A percentile compares a stretch with the other conserved stretches of the same genome.
Evolutionary conservation across 2,797 vertebrate genomes (phyloP).

Genomic region (Pangasius krempfi): DNA sequence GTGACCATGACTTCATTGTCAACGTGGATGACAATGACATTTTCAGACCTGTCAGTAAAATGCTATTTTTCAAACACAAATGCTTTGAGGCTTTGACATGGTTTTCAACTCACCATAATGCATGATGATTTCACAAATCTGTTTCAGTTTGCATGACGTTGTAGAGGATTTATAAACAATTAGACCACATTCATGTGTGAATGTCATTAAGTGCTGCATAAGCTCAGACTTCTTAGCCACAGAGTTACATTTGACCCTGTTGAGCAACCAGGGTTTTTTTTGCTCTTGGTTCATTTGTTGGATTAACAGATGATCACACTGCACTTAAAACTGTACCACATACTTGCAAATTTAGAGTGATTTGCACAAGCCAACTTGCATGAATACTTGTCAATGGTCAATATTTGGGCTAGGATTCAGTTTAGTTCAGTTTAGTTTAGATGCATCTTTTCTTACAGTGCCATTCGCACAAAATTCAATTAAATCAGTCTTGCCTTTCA

Average conservation of each 20-base stretch:
- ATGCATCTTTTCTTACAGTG: not conserved
- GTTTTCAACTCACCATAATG: constrained; percentile 66
- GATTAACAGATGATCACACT: constrained; percentile 7
- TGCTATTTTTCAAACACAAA: constrained; percentile 68
- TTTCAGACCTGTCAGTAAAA: constrained; percentile 72
- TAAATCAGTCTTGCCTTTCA: not conserved
- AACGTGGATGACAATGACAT: constrained; percentile 70
- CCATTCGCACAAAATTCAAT: not conserved
- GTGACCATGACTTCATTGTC: constrained; percentile 71
- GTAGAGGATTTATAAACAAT: constrained; percentile 53
- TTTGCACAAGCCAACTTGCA: not conserved
- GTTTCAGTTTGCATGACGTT: constrained; percentile 41
- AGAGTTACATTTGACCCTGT: constrained; percentile 39
- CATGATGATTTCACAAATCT: constrained; percentile 66
- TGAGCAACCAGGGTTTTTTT: not conserved
- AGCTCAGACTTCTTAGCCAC: constrained; percentile 24
- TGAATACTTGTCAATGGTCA: not conserved
- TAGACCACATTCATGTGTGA: constrained; percentile 60
- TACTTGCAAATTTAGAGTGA: not conserved
- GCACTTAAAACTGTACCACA: not conserved
- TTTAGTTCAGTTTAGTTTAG: not conserved
- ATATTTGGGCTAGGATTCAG: not conserved
- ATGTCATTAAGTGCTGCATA: constrained; percentile 61
- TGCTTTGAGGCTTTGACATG: constrained; percentile 56
- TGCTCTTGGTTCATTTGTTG: not conserved